Percentiles rank a stretch among this genome's conserved stretches.
phyloP scores from a whole-genome alignment of 2,113 vertebrate genomes.

The Paraplagusia blochii region DNA sequence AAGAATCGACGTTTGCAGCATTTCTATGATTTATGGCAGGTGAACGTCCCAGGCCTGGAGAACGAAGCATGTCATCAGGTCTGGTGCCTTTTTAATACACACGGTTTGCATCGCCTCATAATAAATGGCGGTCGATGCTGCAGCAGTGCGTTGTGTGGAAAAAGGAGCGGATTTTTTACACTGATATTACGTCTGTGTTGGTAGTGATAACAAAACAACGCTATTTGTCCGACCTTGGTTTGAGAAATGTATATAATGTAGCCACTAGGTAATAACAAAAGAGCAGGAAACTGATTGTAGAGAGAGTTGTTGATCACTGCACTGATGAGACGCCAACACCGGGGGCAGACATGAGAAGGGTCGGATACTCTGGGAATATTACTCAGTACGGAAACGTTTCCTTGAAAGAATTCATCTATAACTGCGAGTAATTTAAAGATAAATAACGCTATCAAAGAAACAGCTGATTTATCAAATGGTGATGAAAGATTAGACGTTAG shows the following conservation, averaged over 20 bases:
- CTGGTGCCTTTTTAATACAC: slow-evolving; percentile 53
- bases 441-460: too few species aligned
- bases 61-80: slow-evolving; percentile 60
- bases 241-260: background rate
- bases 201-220: background rate
- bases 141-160: slow-evolving; percentile 31
- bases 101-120: slow-evolving; percentile 55
- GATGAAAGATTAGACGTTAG: too few species aligned
- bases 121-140: slow-evolving; percentile 45
- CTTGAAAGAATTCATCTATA: too few species aligned
- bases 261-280: too few species aligned
- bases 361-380: too few species aligned
- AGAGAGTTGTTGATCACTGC: too few species aligned
- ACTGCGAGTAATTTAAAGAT: too few species aligned
- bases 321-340: too few species aligned
- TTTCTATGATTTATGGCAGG: slow-evolving; percentile 66
- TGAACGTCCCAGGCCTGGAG: slow-evolving; percentile 57
- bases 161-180: slow-evolving; percentile 5
- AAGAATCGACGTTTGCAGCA: slow-evolving; percentile 50
- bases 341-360: too few species aligned
- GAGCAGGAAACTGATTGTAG: too few species aligned
- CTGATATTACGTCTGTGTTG: background rate
- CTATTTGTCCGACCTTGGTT: background rate
- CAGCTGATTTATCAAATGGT: too few species aligned
- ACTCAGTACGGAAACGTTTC: too few species aligned